These are phyloP conservation scores for Smittia sp. DNA, from an alignment of 2,888 invertebrate species.

Conservation along the genomic window DNA sequence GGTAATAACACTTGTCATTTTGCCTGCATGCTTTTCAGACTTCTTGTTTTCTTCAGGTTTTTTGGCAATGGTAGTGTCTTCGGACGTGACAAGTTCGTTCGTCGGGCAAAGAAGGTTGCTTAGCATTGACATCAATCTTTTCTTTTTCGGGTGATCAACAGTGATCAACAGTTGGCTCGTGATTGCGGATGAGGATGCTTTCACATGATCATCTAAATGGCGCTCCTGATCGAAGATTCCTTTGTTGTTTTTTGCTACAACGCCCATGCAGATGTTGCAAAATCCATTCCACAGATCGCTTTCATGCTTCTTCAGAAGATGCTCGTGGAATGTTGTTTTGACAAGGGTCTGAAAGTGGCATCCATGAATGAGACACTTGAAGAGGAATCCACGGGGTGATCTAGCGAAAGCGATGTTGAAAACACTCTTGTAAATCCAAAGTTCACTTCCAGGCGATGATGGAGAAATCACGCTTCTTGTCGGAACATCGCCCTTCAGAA, in stretches of 20 bases:
- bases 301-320: neutral
- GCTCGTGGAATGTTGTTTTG: neutral
- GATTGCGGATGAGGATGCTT: neutral
- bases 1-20: too few relatives aligned
- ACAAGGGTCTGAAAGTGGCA: neutral
- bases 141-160: neutral
- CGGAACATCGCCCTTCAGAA: too few relatives aligned
- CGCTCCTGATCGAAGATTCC: too few relatives aligned
- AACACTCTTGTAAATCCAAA: too few relatives aligned
- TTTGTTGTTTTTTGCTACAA: neutral
- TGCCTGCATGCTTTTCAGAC: too few relatives aligned
- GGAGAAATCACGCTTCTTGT: too few relatives aligned
- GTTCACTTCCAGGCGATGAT: too few relatives aligned
- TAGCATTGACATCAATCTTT: too few relatives aligned
- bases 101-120: too few relatives aligned
- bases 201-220: conserved; percentile 15
- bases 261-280: conserved; percentile 2
- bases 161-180: neutral
- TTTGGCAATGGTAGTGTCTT: too few relatives aligned
- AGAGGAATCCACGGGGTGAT: neutral
- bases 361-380: neutral
- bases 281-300: neutral
- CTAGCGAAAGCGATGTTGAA: neutral
- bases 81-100: too few relatives aligned
- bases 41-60: too few relatives aligned